Conservation (phyloP, 2,113 vertebrate species). For the Alexandromys fortis region DNA sequence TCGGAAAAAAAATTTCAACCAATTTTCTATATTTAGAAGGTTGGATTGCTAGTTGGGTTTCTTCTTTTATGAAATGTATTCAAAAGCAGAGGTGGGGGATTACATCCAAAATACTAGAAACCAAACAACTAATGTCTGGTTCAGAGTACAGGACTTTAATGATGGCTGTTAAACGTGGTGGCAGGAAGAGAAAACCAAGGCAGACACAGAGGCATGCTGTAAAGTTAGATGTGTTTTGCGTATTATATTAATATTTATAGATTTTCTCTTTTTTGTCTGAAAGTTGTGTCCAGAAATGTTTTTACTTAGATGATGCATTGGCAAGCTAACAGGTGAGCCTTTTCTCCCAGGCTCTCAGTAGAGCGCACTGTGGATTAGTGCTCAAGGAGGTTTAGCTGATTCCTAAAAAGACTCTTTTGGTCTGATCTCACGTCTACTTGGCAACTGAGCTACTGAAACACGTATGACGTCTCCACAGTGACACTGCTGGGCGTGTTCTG, state of each 20-base stretch:
- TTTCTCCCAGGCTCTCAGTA: neutral
- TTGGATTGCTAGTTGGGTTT: neutral
- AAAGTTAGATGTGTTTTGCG: neutral
- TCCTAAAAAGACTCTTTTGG: constrained; percentile 19
- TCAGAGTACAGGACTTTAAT: neutral
- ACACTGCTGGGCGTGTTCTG: neutral
- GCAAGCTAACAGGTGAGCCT: neutral
- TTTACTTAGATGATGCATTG: neutral
- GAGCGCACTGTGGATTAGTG: neutral
- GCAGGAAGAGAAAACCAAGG: neutral
- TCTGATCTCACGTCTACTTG: neutral
- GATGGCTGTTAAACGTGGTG: neutral
- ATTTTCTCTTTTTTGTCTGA: neutral
- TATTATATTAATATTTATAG: neutral
- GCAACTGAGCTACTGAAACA: neutral
- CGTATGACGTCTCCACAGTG: neutral
- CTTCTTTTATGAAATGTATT: neutral
- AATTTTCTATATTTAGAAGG: neutral
- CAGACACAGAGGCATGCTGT: neutral
- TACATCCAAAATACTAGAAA: neutral
- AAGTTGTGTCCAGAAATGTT: neutral
- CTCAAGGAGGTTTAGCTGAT: neutral
- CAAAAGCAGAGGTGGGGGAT: neutral
- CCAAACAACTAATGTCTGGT: neutral
- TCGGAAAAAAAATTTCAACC: constrained; percentile 35